Base-by-base conservation (phyloP, 2,113 vertebrate species). In the Chrysochloris asiatica region DNA sequence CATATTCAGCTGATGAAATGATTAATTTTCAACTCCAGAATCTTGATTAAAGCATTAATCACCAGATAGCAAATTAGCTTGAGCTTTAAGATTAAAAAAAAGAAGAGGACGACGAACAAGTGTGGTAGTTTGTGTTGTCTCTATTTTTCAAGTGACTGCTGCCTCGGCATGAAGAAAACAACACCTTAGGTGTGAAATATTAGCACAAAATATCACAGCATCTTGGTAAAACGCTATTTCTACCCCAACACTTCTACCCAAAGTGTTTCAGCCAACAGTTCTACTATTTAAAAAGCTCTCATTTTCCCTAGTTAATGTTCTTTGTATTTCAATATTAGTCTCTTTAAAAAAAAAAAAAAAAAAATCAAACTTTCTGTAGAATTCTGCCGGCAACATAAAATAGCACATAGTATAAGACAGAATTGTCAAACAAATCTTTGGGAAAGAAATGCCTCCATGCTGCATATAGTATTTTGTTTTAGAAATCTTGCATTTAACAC, bases 171-270 rank as follows among this genome's bases (percentile, higher is more conserved):
- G 95, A 97, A 93, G 86, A 90, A 98, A 97, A 96, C 61, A 26
- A 93, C 93, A 97, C 93, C 89, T 97, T 96, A 96, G 52, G 80
- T 97, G 91, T 95, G 97, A 97, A 97, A 82, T 95, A 94, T 86
- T 96, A 89, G 86, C 95, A 95, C 88, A 95, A 97, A 97, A 97
- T 93, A 96, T 97, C 95, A 79, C 96, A 97, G 75, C 91, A 81
- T 94, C 90, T 96, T 93, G 91, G 88, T 83, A 96, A 89, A 97
- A 97, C 91, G 95, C 83, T 96, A 96, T 97, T 97, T 95, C 78
- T 95, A 54, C 89, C 69, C 80, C 86, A 78, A 94, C 95, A 93
- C 73, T 96, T 96, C 73, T 82, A 89, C 79, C 47, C 79, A 67
- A 93, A 96, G 84, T 89, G 65, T 97, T 79, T 95, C 84, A 92